Conservation (phyloP, 2,113 vertebrate species). For the Coregonus clupeaformis region DNA sequence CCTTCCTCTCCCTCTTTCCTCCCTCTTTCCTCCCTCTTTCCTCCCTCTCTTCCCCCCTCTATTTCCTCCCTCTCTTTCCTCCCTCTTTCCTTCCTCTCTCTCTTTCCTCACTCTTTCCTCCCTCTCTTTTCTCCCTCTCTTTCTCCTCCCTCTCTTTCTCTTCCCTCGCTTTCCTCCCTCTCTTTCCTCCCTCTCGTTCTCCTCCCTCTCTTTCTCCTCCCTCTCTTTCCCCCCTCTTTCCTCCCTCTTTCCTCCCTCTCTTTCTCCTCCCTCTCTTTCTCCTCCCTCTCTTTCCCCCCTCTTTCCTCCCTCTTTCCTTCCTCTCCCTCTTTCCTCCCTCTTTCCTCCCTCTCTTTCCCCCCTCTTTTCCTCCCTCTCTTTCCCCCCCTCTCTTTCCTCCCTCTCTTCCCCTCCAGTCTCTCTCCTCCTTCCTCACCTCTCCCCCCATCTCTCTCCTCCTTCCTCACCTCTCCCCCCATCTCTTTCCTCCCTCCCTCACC, state of each 20-base stretch:
- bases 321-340: neutral
- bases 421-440: too few species aligned
- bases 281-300: neutral
- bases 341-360: neutral
- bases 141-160: neutral
- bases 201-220: neutral
- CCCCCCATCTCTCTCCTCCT: too few species aligned
- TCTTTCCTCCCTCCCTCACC: too few species aligned
- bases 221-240: neutral
- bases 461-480: too few species aligned
- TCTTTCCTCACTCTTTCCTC: neutral
- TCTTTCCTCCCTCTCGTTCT: rapidly evolving
- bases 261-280: neutral
- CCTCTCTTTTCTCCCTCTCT: neutral
- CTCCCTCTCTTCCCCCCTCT: neutral
- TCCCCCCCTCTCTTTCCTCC: too few species aligned
- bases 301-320: neutral
- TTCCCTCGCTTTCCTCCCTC: neutral
- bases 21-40: neutral
- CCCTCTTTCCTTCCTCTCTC: neutral
- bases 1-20: neutral
- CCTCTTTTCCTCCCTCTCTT: too few species aligned
- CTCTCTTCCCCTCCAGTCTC: too few species aligned
- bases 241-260: neutral
- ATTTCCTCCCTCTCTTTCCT: neutral